Evolutionary conservation across 1,140 invertebrate genomes (phyloP), one percentile per base, ranked within the genome.

Genomic region (Drosophila navojoa): DNA sequence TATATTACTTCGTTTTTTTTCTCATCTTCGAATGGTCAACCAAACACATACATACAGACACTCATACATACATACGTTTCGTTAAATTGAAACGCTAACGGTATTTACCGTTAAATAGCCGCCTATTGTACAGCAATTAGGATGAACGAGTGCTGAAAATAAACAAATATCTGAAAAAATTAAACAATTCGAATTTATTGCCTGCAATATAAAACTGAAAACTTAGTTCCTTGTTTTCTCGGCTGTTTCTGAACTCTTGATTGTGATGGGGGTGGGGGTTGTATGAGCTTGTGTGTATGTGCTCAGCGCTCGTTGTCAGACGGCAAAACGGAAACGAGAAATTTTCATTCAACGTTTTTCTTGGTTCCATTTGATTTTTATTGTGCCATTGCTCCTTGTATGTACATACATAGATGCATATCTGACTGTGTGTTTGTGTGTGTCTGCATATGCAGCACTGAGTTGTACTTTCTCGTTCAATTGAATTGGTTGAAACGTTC

Each of bases 281-380:
- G 5, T 6, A 22, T 54, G 22, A 35, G 27, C 29, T 15, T 29
- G 42, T 47, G 42, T 29, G 57, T 35, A 9, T 32, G 29, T 32
- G 25, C 60, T 29, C 16, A 49, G 11, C 19, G 16, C 59, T 62
- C 27, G 40, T 35, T 47, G 61, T 29, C 55, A 69, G 54, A 44
- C 32, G 54, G 25, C 44, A 74, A 73, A 74, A 58, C 71, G 71
- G 71, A 74, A 74, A 58, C 71, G 59, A 74, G 57, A 74, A 74
- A 74, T 70, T 74, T 74, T 63, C 67, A 74, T 70, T 74, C 71
- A 74, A 57, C 67, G 38, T 71, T 71, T 71, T 75, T 71, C 59
- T 74, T 71, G 35, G 64, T 74, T 74, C 57, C 66, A 69, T 74
- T 74, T 74, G 49, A 61, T 61, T 76, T 72, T 71, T 76, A 72